phyloP scores from a whole-genome alignment of 2,888 invertebrate genomes.

The Lasioglossum leucozonium region DNA sequence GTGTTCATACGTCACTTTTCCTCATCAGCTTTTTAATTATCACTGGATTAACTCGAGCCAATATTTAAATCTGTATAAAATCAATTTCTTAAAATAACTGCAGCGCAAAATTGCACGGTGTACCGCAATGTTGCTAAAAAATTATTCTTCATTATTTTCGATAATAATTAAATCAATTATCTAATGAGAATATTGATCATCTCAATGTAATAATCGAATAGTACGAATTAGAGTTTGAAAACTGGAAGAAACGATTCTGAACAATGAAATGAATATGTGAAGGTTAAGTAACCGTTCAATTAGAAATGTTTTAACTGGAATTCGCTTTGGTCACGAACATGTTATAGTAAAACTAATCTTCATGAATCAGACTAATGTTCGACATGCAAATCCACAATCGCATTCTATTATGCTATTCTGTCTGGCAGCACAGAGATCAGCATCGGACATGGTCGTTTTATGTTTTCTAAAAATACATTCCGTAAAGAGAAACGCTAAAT shows the following conservation, averaged over 20 bases:
- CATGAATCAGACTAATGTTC: background rate
- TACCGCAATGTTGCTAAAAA: background rate
- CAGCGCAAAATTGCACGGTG: background rate
- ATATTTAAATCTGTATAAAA: background rate
- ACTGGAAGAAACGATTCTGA: background rate
- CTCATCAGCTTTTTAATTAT: background rate
- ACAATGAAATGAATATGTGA: background rate
- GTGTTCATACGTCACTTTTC: background rate
- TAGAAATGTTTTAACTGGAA: background rate
- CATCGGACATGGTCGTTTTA: background rate
- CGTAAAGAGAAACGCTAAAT: background rate
- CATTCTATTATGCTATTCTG: background rate
- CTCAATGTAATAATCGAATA: background rate
- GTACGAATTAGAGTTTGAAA: background rate
- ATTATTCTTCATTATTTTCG: background rate
- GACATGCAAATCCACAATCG: background rate
- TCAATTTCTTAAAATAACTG: background rate
- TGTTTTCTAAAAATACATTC: background rate
- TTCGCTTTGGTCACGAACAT: background rate
- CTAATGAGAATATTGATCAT: background rate
- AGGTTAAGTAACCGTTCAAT: background rate
- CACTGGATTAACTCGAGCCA: background rate
- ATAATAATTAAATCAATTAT: background rate
- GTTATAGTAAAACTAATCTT: background rate
- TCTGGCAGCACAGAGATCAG: background rate